Evolutionary conservation across 1,140 invertebrate genomes (phyloP).

Genomic region (Macrobrachium nipponense): DNA sequence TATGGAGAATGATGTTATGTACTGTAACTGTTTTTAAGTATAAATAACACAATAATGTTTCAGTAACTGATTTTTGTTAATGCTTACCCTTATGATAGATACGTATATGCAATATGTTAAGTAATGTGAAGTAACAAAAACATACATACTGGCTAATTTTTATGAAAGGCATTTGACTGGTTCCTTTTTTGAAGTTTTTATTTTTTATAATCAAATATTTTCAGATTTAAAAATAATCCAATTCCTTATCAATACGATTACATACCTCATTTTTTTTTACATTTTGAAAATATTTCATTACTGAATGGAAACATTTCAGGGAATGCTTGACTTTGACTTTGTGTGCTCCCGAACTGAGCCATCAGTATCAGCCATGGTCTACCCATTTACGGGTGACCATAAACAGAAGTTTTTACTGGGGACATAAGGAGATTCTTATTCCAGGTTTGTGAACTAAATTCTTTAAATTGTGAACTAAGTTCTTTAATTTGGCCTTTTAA

Average conservation of each 20-base stretch:
- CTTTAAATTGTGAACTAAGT: too few relatives aligned
- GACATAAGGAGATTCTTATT: constrained; percentile 97
- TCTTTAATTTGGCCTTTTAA: constrained; percentile 9
- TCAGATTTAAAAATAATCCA: too few relatives aligned
- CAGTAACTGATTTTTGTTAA: too few relatives aligned
- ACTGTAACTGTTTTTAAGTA: not conserved
- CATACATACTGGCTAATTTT: too few relatives aligned
- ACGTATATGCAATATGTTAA: too few relatives aligned
- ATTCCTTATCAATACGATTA: not conserved
- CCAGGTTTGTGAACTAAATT: constrained; percentile 69
- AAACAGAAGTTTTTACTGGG: constrained; percentile 99
- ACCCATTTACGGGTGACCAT: constrained; percentile 98
- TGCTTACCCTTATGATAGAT: too few relatives aligned
- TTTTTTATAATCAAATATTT: not conserved
- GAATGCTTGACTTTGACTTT: constrained; percentile 99
- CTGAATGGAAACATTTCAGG: constrained; percentile 66
- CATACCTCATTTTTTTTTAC: not conserved
- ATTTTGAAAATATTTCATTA: constrained; percentile 15
- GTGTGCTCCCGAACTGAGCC: constrained; percentile 84
- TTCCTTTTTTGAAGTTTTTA: not conserved
- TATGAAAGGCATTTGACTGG: too few relatives aligned
- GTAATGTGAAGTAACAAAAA: too few relatives aligned
- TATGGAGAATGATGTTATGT: constrained; percentile 51
- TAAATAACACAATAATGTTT: too few relatives aligned
- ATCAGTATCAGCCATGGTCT: constrained; percentile 93